phyloP scores from a whole-genome alignment of 2,797 vertebrate species.

The Pangasius macronema region DNA sequence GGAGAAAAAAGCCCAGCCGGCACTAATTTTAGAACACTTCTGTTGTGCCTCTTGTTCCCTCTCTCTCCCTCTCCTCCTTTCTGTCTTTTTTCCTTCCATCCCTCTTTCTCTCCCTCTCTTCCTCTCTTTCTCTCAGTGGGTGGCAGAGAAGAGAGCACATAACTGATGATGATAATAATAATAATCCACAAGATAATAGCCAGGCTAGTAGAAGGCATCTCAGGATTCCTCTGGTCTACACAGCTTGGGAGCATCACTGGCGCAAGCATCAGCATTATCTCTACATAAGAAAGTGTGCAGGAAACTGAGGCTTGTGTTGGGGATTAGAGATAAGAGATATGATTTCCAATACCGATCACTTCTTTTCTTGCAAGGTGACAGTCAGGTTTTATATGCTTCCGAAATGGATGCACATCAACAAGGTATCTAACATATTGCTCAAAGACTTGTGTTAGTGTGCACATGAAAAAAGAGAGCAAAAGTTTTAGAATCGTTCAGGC shows the following conservation, averaged over 20 bases:
- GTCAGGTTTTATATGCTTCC: not conserved
- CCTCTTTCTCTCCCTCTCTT: slow-evolving; percentile 3
- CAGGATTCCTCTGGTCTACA: slow-evolving; percentile 16
- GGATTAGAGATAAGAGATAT: slow-evolving; percentile 2
- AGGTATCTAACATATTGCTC: not conserved
- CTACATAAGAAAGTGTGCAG: not conserved
- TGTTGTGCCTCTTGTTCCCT: slow-evolving; percentile 68
- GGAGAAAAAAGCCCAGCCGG: slow-evolving; percentile 65
- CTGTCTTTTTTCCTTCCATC: not conserved
- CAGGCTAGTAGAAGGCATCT: slow-evolving; percentile 39
- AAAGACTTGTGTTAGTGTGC: not conserved
- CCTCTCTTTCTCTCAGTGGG: slow-evolving; percentile 32
- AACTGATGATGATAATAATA: slow-evolving; percentile 54
- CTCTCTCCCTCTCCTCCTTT: slow-evolving; percentile 50
- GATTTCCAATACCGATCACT: not conserved
- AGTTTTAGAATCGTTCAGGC: not conserved
- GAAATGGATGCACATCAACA: not conserved
- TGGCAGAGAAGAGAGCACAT: slow-evolving; percentile 26
- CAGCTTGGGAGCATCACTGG: slow-evolving; percentile 29
- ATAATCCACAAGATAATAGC: slow-evolving; percentile 69
- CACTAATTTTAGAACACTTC: slow-evolving; percentile 79
- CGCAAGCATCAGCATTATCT: slow-evolving; percentile 19
- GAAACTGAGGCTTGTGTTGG: slow-evolving; percentile 9
- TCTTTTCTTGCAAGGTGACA: not conserved
- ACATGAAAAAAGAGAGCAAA: not conserved